Evolutionary conservation across 2,888 invertebrate species (phyloP), one percentile per base, ranked within the genome.

Genomic region (Nomada ruficornis): DNA sequence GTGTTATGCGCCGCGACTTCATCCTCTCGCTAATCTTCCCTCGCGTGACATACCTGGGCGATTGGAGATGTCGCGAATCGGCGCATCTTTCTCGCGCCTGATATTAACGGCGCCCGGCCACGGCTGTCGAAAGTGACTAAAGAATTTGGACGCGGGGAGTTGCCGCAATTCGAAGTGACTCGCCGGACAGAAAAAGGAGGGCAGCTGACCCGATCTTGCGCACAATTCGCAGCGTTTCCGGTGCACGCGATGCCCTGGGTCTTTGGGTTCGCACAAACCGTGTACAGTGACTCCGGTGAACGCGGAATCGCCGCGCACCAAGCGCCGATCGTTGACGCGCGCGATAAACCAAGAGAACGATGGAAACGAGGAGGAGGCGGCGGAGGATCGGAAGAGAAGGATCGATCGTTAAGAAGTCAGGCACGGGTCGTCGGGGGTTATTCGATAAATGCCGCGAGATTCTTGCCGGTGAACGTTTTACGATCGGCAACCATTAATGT

Each of bases 141-240:
- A 47, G 47, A 15, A 10, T 47, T 47, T 47, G 13, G 47, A 47
- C 15, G 47, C 15, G 47, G 36, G 26, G 2, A 26, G 26, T 26
- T 26, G 26, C 26, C 26, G 26, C 26, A 26, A 26, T 26, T 26
- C 26, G 26, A 26, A 26, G 26, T 26, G 26, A 26, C 26, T 2
- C 83, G 89, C 84, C 86, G 82, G 70, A 54, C 26, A 69, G 23
- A 29, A 70, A 68, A 52, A 54, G 55, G 13, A 26, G n/a, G 42
- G 50, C 47, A 54, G 60, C 47, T 60, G 62, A 23, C 52, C 70
- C 87, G 89, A 90, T 89, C 90, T 91, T 89, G 89, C 36, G 9
- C 7, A 36, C 90, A 89, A 86, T 88, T 89, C 86, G 86, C 85
- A 81, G 77, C 84, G 87, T 97, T 91, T 91, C 89, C 91, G 89